A percentile compares a stretch with the other conserved stretches of the same genome.
Conservation (phyloP, 2,797 vertebrate genomes). For the Gymnothorax javanicus region DNA sequence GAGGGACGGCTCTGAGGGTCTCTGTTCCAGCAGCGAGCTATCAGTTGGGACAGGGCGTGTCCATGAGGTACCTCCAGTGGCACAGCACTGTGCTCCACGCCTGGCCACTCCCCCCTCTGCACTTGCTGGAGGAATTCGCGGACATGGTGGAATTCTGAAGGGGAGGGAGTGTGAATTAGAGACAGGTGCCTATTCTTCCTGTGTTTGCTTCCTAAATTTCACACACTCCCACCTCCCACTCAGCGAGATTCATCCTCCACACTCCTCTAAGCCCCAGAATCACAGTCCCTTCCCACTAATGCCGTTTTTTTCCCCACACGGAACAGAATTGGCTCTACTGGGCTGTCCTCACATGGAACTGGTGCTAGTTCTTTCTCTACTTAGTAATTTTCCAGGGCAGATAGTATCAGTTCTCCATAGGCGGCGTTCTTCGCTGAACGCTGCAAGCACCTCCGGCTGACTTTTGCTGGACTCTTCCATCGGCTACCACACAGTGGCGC, state of each 20-base stretch:
- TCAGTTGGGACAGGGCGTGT: constrained; percentile 53
- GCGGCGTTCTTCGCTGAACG: too few species aligned
- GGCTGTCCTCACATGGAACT: too few species aligned
- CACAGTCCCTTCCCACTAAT: neutral
- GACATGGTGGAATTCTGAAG: constrained; percentile 46
- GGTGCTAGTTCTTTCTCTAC: too few species aligned
- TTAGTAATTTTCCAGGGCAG: too few species aligned
- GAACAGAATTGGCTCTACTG: too few species aligned
- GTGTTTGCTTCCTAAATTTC: neutral
- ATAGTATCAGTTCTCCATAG: too few species aligned
- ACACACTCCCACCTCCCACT: neutral
- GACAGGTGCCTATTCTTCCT: constrained; percentile 4
- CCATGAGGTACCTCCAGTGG: constrained; percentile 48
- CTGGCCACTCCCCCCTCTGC: constrained; percentile 41
- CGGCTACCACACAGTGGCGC: too few species aligned
- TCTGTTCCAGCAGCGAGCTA: constrained; percentile 60
- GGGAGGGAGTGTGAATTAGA: constrained; percentile 33
- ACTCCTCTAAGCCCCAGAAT: neutral
- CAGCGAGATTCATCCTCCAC: neutral
- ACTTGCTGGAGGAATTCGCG: constrained; percentile 46
- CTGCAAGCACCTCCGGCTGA: too few species aligned
- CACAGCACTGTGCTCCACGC: constrained; percentile 44
- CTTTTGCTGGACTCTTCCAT: too few species aligned
- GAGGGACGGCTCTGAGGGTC: constrained; percentile 46
- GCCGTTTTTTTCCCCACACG: neutral